A percentile compares a stretch with the other conserved stretches of the same genome.
Evolutionary conservation across 1,140 invertebrate species (phyloP).

Genomic region (Drosophila punjabiensis): DNA sequence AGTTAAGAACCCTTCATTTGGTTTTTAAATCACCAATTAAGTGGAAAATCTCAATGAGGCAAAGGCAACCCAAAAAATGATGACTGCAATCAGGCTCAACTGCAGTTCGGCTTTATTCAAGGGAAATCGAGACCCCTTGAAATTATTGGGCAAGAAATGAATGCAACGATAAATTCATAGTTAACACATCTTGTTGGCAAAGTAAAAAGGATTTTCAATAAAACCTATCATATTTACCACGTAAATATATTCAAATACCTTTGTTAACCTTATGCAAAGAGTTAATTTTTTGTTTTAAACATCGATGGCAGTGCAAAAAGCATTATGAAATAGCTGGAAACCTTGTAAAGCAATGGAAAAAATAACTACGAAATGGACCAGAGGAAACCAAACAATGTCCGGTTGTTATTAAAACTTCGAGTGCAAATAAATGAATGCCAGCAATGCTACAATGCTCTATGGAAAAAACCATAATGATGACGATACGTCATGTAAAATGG

Average conservation of each 20-base stretch:
- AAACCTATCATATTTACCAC: neutral
- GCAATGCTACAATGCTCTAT: neutral
- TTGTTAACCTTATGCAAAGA: neutral
- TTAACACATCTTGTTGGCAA: neutral
- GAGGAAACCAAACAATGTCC: neutral
- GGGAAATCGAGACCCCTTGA: constrained; percentile 26
- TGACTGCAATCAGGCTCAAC: constrained; percentile 30
- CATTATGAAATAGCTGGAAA: neutral
- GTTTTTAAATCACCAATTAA: constrained; percentile 52
- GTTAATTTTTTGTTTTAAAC: neutral
- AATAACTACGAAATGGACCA: neutral
- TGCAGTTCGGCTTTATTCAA: constrained; percentile 12
- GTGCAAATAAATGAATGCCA: constrained; percentile 48
- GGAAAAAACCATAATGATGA: constrained; percentile 33
- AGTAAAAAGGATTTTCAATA: neutral
- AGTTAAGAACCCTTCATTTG: constrained; percentile 29
- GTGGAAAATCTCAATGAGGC: constrained; percentile 24
- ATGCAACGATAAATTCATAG: neutral
- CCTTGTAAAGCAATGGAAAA: neutral
- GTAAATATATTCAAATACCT: neutral
- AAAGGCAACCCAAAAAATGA: constrained; percentile 30
- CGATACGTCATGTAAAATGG: constrained; percentile 33
- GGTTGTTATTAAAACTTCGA: constrained; percentile 49
- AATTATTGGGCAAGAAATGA: constrained; percentile 2
- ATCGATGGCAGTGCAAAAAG: neutral